These are phyloP conservation scores for Heteronetta atricapilla DNA, from an alignment of 2,113 vertebrate genomes.

Conservation along the genomic window DNA sequence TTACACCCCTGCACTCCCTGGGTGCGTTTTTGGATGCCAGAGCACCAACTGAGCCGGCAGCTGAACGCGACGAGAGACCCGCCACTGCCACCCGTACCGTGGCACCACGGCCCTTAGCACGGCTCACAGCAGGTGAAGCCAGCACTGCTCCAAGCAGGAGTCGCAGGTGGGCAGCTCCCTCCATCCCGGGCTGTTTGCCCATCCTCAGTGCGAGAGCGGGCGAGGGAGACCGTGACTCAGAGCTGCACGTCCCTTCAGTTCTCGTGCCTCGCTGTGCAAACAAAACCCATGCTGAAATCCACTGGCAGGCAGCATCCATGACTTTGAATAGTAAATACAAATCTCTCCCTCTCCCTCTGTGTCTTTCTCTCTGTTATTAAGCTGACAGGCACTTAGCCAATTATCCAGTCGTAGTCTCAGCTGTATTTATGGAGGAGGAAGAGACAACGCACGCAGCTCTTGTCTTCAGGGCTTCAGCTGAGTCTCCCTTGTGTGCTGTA, in stretches of 20 bases:
- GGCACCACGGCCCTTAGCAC: too few species aligned
- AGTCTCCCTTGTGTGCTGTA: conserved; percentile 40
- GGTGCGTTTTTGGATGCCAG: background rate
- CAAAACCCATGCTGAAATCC: conserved; percentile 51
- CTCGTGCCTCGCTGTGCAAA: background rate
- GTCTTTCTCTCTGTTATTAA: conserved; percentile 44
- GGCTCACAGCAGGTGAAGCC: background rate
- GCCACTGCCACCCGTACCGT: too few species aligned
- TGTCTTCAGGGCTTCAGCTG: conserved; percentile 62
- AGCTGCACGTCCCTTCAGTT: background rate
- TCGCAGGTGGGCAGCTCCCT: background rate
- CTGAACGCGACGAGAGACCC: background rate
- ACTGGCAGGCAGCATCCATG: conserved; percentile 41
- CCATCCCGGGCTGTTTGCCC: background rate
- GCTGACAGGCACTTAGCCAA: conserved; percentile 70
- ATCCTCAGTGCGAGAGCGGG: background rate
- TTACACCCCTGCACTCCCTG: background rate
- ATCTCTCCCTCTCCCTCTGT: background rate
- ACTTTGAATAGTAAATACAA: conserved; percentile 58
- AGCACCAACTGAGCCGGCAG: fast-evolving
- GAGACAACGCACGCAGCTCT: conserved; percentile 24
- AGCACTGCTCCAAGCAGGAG: background rate
- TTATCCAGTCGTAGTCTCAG: conserved; percentile 62
- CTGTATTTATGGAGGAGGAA: conserved; percentile 67
- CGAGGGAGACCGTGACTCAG: background rate